Evolutionary conservation across 2,888 invertebrate species (phyloP), one percentile per base, ranked within the genome.

Genomic region (Amiota communis): DNA sequence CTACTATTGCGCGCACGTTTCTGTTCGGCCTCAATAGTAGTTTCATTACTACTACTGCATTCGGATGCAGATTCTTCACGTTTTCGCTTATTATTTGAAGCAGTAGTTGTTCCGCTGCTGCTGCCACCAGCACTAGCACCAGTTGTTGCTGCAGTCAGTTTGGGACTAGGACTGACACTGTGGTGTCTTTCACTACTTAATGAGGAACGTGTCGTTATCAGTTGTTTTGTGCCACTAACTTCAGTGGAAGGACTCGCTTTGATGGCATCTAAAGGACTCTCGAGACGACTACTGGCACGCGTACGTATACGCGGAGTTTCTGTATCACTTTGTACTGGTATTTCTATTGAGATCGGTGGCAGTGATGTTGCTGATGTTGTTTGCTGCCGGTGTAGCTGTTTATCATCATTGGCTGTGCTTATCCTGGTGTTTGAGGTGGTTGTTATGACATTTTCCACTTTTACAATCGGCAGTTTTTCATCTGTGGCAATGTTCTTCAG

Each of bases 281-380:
- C 93, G 81, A 94, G 89, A 83, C 94, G 93, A 85, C 93, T 93
- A 80, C 93, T 92, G 20, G 93, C 93, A 65, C 94, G 91, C 64
- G 94, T 94, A 71, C 94, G 90, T 11, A 93, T 92, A 71, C 92
- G 91, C 13, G 91, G 90, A 84, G 90, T 74, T 86, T 90, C 87
- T 75, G 79, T 70, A 51, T 89, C 89, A 81, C 91, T 87, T 76
- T 92, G 89, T 64, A 90, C 89, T 6, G 96, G 96, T 81, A 96
- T 96, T 88, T 96, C 96, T 81, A 96, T 96, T 1, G 96, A 91
- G 81, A 96, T 91, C 87, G 96, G 96, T 85, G 95, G 95, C 49
- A 87, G 76, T 8, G 82, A 77, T 46, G 57, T 57, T 49, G 61
- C 47, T 51, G 15, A 36, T 64, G 63, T 15, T 51, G 49, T 71